These are phyloP conservation scores for Perizoma flavofasciatum DNA, from an alignment of 2,888 invertebrate genomes.

Conservation along the genomic window DNA sequence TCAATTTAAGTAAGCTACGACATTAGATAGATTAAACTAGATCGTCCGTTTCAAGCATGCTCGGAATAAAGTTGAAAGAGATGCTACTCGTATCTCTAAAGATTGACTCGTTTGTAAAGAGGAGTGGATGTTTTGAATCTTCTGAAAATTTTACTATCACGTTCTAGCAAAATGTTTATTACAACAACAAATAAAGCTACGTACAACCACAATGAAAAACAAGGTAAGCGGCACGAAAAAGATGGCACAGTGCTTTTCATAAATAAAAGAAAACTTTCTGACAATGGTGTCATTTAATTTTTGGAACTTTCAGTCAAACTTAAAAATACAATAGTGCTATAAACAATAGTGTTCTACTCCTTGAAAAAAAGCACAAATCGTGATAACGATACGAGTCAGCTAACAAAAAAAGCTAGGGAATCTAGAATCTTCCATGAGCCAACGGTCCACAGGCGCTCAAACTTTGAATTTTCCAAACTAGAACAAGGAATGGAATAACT, in stretches of 20 bases:
- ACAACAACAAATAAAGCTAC: no score
- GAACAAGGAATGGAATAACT: constrained; percentile 34
- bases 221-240: no score
- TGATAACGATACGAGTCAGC: background rate
- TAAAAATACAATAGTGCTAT: no score
- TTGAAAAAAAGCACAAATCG: background rate
- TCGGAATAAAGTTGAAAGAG: constrained; percentile 23
- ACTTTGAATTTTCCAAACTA: constrained; percentile 29
- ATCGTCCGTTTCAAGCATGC: constrained; percentile 23
- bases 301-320: no score
- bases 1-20: constrained; percentile 1
- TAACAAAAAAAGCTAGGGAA: constrained; percentile 2
- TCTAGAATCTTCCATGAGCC: constrained; percentile 19
- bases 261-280: no score
- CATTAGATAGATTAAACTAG: constrained; percentile 23
- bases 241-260: no score
- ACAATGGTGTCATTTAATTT: no score
- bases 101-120: background rate
- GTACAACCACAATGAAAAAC: no score
- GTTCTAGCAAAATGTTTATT: no score
- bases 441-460: constrained; percentile 21
- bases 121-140: no score
- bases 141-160: no score
- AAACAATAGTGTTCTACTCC: no score
- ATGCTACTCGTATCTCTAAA: constrained; percentile 16